Base-by-base conservation (phyloP, 2,113 vertebrate species). In the Rostratula benghalensis region DNA sequence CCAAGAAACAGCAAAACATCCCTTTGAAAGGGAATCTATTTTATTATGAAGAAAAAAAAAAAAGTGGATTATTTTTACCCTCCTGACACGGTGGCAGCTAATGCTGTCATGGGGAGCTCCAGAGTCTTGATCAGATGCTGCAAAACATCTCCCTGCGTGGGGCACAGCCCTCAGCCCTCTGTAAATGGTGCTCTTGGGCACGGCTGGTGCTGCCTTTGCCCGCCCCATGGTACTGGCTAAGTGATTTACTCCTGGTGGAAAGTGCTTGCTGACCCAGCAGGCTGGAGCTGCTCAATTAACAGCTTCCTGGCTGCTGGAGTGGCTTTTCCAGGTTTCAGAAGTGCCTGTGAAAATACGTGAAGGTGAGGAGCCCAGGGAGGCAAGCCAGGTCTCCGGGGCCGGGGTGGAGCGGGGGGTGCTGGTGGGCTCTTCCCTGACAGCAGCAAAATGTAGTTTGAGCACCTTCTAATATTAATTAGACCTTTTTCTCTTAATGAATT, bases 401-500 rank as follows among this genome's bases (percentile, higher is more conserved):
- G 1, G 18, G 25, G 63, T 3, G 3, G 73, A 0, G 2, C 8
- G 11, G 45, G 76, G 57, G n/a, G 53, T 48, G 83, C 83, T 77
- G 68, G 83, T 50, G 78, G 83, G 64, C 63, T 81, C 83, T 22
- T 87, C 68, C 68, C 78, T 76, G 77, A 67, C 77, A 75, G 85
- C 89, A 92, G 85, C 54, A 90, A 37, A 63, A 83, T 11, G 41
- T 20, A 53, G 21, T 48, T 76, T 68, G 35, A 90, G 73, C 68
- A 31, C 73, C 80, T 69, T 69, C 81, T 92, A 35, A 81, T 39
- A 92, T 90, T 87, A 94, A 94, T 90, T 73, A 90, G 78, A 39
- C 37, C 37, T 59, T 92, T 73, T 73, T 43, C 69, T 54, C 48
- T 20, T 90, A 90, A 81, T 11, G 43, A 95, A 77, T 68, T 79